Percentiles rank a stretch among this genome's conserved stretches.
phyloP scores from a whole-genome alignment of 2,888 invertebrate genomes.

The Cerceris ruficornis region DNA sequence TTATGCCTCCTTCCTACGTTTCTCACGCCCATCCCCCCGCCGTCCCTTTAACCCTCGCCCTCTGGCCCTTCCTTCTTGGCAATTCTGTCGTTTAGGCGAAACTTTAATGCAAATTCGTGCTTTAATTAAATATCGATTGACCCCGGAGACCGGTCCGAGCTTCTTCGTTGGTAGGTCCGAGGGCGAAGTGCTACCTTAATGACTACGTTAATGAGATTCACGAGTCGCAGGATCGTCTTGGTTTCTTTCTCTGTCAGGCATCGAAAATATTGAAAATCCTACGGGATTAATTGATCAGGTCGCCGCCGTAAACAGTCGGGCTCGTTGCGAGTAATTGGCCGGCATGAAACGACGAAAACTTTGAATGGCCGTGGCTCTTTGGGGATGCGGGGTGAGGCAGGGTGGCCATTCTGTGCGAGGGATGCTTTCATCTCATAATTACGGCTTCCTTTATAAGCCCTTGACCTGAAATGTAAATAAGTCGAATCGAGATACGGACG shows the following conservation, averaged over 20 bases:
- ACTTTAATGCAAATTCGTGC: slow-evolving; percentile 46
- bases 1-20: slow-evolving; percentile 38
- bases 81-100: not conserved
- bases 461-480: slow-evolving; percentile 63
- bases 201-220: slow-evolving; percentile 42
- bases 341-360: slow-evolving; percentile 58
- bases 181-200: slow-evolving; percentile 16
- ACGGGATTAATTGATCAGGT: slow-evolving; percentile 60
- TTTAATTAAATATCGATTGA: slow-evolving; percentile 57
- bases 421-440: slow-evolving; percentile 71
- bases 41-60: too few relatives aligned
- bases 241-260: not conserved
- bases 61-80: too few relatives aligned
- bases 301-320: slow-evolving; percentile 37
- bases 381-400: slow-evolving; percentile 16
- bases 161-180: slow-evolving; percentile 26
- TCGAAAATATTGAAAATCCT: slow-evolving; percentile 33
- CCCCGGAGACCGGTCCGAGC: slow-evolving; percentile 26
- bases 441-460: slow-evolving; percentile 59
- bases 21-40: not conserved
- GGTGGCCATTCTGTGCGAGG: slow-evolving; percentile 45
- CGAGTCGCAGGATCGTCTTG: slow-evolving; percentile 9
- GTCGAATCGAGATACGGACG: slow-evolving; percentile 18
- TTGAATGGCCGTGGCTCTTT: slow-evolving; percentile 44
- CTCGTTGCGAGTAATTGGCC: slow-evolving; percentile 64